phyloP scores from a whole-genome alignment of 2,888 invertebrate genomes.

The Tetragnatha montana region DNA sequence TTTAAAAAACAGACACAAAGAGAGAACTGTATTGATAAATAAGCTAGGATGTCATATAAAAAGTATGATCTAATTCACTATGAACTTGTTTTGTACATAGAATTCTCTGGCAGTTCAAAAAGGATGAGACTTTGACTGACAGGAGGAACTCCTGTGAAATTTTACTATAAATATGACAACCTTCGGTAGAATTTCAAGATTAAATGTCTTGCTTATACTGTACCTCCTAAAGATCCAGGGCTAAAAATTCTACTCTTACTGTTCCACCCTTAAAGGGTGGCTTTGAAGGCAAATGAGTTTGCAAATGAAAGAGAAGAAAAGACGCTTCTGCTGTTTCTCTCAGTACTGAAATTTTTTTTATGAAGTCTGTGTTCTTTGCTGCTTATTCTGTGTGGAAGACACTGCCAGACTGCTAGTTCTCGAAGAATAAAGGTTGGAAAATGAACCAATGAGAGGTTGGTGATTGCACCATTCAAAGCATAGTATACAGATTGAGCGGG shows the following conservation, averaged over 20 bases:
- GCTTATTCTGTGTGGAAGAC: conserved; percentile 62
- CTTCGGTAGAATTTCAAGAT: conserved; percentile 44
- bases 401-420: conserved; percentile 63
- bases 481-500: conserved; percentile 59
- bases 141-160: conserved; percentile 67
- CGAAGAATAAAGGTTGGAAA: conserved; percentile 24
- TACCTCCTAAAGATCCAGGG: conserved; percentile 46
- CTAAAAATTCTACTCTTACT: conserved; percentile 52
- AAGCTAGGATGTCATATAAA: conserved; percentile 65
- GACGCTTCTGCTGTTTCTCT: conserved; percentile 13
- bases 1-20: conserved; percentile 49
- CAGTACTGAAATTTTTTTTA: conserved; percentile 34
- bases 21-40: conserved; percentile 47
- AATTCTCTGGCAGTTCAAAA: conserved; percentile 69
- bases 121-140: conserved; percentile 70
- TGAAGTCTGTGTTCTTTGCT: conserved; percentile 31
- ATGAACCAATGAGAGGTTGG: conserved; percentile 1
- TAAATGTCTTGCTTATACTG: conserved; percentile 30
- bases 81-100: conserved; percentile 71
- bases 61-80: conserved; percentile 70
- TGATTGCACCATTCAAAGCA: conserved; percentile 46
- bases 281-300: conserved; percentile 24
- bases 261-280: conserved; percentile 10
- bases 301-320: conserved; percentile 21
- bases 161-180: conserved; percentile 61